Evolutionary conservation across 2,797 vertebrate genomes (phyloP), one percentile per base, ranked within the genome.

Genomic region (Eulemur albifrons): DNA sequence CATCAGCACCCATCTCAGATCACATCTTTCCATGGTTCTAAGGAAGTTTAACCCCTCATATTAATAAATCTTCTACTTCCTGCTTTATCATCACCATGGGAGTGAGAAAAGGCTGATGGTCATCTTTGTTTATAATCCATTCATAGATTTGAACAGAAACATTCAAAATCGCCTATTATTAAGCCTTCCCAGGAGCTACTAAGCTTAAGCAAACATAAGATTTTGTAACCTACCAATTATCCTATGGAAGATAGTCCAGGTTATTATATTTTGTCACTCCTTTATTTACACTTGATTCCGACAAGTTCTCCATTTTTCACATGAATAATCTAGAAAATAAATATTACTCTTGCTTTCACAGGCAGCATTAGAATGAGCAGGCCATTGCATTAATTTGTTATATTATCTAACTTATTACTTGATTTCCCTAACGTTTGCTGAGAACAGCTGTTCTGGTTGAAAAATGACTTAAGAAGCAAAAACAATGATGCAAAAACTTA

Each of bases 261-360:
- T 59, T 57, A 92, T 81, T 70, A 72, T 50, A 94, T 67, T 87
- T n/a, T 83, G 21, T n/a, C 50, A 40, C 4, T 69, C 30, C 30
- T 18, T 94, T 83, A 54, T 69, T 96, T 32, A 87, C 15, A 88
- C 6, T 35, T 63, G 83, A 80, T 13, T 87, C 59, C 23, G 75
- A 85, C 94, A 83, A 77, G 14, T 40, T 88, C 48, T 96, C 61
- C 23, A 35, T 86, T 73, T 92, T 75, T 77, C 35, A 89, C 10
- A 50, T 11, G 20, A 40, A 70, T 38, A 91, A 81, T 45, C 75
- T 76, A 70, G n/a, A 97, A 93, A 98, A 96, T 88, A 96, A 97
- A 94, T 83, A 96, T 35, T 38, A 96, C 10, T 30, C 14, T 76
- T 70, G 15, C 48, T 21, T 90, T 84, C 23, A 25, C 27, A 75